Base-by-base conservation (phyloP, 2,888 invertebrate genomes). In the Scrobipalpa atriplicella region DNA sequence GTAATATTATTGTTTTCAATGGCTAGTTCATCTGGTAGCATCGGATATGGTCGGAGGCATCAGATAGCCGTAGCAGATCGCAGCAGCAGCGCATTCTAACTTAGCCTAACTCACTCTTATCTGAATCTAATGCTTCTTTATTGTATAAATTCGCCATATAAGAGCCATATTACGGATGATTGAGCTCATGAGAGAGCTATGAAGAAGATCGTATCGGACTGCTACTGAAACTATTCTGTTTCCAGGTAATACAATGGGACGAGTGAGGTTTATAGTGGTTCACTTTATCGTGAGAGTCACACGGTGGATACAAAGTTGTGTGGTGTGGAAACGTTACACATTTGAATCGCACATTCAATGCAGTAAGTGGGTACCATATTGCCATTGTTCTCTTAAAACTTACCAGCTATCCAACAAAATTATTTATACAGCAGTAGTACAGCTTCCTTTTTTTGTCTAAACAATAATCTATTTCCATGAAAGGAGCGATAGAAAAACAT, bases 71-170 rank as follows among this genome's bases (percentile, higher is more conserved):
- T 80, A 79, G 66, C 47, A 65, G 67, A 66, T 69, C 65, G 66
- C 73, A 71, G 61, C 63, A 38, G 11, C 52, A 38, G 52, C 36
- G 63, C 62, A 51, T 52, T 63, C 63, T 63, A 63, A 63, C 38
- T 52, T 52, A 52, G 29, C 11, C 77, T 75, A 77, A 72, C 68
- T 68, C 63, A 76, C 74, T 76, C 74, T 80, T 82, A 85, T 84
- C 83, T 80, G 71, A 77, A 81, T 80, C 80, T 80, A 76, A 77
- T 76, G 80, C 78, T 84, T 83, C 85, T 87, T 84, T 86, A 85
- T 82, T 85, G 84, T 84, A 82, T 82, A 80, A 80, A 83, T 85
- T 85, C 85, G 79, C 78, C 82, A 80, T 83, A 84, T 75, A 80
- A 80, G 75, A 76, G 74, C 73, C 78, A 80, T 78, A 79, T 79